These are phyloP conservation scores for Leptinotarsa juncta DNA, from an alignment of 2,888 invertebrate species.

Conservation along the genomic window DNA sequence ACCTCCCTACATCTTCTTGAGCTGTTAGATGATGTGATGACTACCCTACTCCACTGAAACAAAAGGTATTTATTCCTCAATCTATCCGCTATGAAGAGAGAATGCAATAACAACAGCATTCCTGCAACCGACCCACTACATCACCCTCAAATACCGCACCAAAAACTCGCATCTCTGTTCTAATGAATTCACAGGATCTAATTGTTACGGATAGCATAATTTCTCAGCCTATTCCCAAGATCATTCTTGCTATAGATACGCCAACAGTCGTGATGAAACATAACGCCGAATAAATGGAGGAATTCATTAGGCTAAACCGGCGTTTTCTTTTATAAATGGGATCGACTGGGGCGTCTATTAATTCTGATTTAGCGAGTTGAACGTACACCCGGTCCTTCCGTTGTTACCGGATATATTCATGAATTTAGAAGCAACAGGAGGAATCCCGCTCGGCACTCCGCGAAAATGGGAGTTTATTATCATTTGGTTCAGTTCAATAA, in stretches of 20 bases:
- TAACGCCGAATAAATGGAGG: slow-evolving; percentile 12
- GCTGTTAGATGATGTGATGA: too few relatives aligned
- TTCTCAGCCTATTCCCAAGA: slow-evolving; percentile 10
- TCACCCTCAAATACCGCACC: not conserved
- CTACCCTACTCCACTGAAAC: too few relatives aligned
- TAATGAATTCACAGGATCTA: slow-evolving; percentile 1
- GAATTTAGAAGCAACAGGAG: slow-evolving; percentile 14
- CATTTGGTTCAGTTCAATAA: not conserved
- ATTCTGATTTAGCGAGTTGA: slow-evolving; percentile 10
- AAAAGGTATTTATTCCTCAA: not conserved
- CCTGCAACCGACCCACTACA: not conserved
- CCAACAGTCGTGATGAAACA: slow-evolving; percentile 13
- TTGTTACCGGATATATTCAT: slow-evolving; percentile 14
- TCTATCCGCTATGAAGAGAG: not conserved
- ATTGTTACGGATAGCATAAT: slow-evolving; percentile 16
- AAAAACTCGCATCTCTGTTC: not conserved
- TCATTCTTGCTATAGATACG: slow-evolving; percentile 2
- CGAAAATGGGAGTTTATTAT: not conserved
- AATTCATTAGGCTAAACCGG: slow-evolving; percentile 14
- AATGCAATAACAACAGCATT: not conserved
- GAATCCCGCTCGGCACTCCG: not conserved
- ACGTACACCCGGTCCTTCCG: slow-evolving; percentile 5
- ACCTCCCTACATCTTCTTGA: too few relatives aligned
- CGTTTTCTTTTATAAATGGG: slow-evolving; percentile 16
- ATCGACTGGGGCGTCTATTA: slow-evolving; percentile 14